A percentile compares a stretch with the other conserved stretches of the same genome.
phyloP scores from a whole-genome alignment of 1,140 invertebrate species.

The Anagrus nilaparvatae region DNA sequence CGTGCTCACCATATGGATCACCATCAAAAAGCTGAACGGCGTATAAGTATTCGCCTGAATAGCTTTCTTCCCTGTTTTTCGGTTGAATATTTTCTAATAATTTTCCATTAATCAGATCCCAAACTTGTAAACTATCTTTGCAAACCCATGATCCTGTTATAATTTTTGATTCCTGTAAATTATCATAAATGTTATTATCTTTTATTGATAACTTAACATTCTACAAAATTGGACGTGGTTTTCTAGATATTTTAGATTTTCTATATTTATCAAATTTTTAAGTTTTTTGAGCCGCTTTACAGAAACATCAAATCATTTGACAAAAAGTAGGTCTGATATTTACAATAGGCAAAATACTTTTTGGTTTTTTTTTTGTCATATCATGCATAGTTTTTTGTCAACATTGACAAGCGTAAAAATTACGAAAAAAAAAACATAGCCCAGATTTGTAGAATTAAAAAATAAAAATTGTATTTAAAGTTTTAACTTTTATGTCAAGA shows the following conservation, averaged over 20 bases:
- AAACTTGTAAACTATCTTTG: slow-evolving; percentile 27
- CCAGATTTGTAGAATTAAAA: not conserved
- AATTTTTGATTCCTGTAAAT: slow-evolving; percentile 3
- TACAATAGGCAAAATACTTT: no score
- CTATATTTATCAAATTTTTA: no score
- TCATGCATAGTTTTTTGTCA: no score
- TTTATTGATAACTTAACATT: not conserved
- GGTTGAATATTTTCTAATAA: slow-evolving; percentile 29
- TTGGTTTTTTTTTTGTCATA: no score
- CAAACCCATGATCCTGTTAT: slow-evolving; percentile 33
- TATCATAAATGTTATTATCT: not conserved
- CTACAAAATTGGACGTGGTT: not conserved
- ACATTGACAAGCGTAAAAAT: no score
- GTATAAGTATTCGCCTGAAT: slow-evolving; percentile 32
- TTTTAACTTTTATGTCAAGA: slow-evolving; percentile 26
- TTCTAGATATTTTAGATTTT: no score
- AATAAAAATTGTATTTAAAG: not conserved
- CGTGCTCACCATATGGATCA: slow-evolving; percentile 23
- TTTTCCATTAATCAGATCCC: slow-evolving; percentile 28
- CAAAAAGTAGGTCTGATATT: no score
- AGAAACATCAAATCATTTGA: no score
- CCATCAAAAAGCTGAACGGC: slow-evolving; percentile 27
- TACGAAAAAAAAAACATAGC: not conserved
- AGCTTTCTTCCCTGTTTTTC: slow-evolving; percentile 21
- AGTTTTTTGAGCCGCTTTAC: no score